Evolutionary conservation across 2,888 invertebrate species (phyloP).

Genomic region (Adineta ricciae): DNA sequence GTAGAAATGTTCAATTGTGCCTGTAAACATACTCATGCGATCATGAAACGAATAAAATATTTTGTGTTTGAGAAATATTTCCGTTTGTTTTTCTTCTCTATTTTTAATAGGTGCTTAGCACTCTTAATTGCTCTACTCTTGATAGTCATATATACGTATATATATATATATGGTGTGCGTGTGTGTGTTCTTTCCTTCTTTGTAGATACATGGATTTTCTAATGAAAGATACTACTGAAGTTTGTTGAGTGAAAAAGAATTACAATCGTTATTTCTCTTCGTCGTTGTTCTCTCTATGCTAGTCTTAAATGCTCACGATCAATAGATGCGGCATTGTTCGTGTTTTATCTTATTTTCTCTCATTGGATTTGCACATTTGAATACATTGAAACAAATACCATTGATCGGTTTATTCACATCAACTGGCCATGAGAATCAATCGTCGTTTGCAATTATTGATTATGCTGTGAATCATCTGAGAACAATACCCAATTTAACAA

Average conservation of each 20-base stretch:
- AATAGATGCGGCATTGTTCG: background rate
- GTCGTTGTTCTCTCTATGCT: background rate
- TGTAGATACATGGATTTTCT: background rate
- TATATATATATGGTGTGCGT: no score
- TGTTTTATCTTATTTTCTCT: background rate
- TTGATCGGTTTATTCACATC: background rate
- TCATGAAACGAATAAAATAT: background rate
- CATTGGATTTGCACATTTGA: background rate
- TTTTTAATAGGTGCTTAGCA: background rate
- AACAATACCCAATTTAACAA: background rate
- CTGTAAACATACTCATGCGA: background rate
- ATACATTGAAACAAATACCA: slow-evolving; percentile 6
- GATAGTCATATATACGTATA: no score
- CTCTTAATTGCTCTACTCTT: background rate
- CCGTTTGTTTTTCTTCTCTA: background rate
- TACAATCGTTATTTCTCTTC: no score
- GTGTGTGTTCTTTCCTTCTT: background rate
- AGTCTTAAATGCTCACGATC: background rate
- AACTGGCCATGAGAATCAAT: background rate
- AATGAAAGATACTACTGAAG: background rate
- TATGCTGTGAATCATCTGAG: background rate
- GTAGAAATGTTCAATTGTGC: background rate
- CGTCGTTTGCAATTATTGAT: background rate
- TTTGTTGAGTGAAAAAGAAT: no score
- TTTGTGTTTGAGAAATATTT: background rate